Conservation (phyloP, 2,113 vertebrate species). For the Leucopsar rothschildi region DNA sequence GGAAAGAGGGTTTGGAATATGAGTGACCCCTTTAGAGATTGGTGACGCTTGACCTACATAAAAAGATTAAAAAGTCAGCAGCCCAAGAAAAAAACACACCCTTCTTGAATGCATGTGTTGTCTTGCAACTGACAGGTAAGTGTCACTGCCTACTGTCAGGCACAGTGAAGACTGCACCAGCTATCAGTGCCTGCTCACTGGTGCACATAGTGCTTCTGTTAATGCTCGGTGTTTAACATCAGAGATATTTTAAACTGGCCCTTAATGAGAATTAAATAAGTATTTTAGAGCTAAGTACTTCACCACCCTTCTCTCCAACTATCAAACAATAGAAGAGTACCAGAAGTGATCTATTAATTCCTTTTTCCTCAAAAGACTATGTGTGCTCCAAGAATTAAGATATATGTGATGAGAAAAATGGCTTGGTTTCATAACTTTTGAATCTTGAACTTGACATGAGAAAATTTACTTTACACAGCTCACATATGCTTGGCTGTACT, state of each 20-base stretch:
- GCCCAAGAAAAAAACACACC: not conserved
- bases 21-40: not conserved
- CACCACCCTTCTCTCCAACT: not conserved
- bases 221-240: not conserved
- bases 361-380: not conserved
- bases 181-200: not conserved
- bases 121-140: not conserved
- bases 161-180: not conserved
- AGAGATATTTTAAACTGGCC: not conserved
- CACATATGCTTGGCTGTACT: not conserved
- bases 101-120: not conserved
- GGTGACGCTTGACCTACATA: not conserved
- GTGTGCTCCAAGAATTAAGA: not conserved
- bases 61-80: not conserved
- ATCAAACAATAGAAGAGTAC: not conserved
- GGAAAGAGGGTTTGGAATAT: not conserved
- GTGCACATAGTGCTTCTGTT: not conserved
- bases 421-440: not conserved
- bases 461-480: not conserved
- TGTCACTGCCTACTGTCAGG: not conserved
- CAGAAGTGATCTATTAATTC: not conserved
- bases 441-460: not conserved
- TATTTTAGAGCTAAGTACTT: not conserved
- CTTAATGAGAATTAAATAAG: not conserved
- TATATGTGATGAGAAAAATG: not conserved